Base-by-base conservation (phyloP, 92 coral and sea anemone genomes). In the Paramuricea clavata region DNA sequence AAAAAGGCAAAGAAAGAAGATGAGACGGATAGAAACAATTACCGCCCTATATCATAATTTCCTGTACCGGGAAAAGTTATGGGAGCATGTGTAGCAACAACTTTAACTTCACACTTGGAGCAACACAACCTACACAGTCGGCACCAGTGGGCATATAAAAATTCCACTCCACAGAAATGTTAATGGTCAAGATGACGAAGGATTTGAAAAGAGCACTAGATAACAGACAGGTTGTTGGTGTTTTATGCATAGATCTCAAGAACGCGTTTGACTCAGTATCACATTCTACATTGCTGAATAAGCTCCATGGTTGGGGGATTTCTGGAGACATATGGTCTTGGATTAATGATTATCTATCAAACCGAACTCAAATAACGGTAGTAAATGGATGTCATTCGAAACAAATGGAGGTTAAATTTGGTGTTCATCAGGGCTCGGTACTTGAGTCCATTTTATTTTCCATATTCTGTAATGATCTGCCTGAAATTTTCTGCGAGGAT, bases 291-390 rank as follows among this genome's bases (percentile, higher is more conserved):
- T 16, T 87, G 35, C 78, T 89, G 57, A 76, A 69, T 44, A 73
- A 90, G 59, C 83, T 86, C 30, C 87, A 90, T 41, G 64, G 87
- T n/a, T n/a, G n/a, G n/a, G 91, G 88, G 49, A 59, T 90, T 34
- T 73, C 85, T 60, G 86, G 91, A 39, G 68, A 86, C 57, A 33
- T 90, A 22, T 86, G 90, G 86, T 72, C 65, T 12, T 87, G 93
- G 91, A 74, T 89, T 35, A 49, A 59, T 61, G 73, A 89, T 69
- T 84, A 89, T 68, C 76, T 89, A 49, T 49, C 88, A 25, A 76
- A 76, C 65, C 68, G 85, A 25, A 36, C 69, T 8, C 88, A 88
- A 64, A 36, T 31, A 16, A 49, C 74, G n/a, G 42, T 35, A n/a
- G 41, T 82, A 19, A 76, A 76, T 36, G 72, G 74, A 1, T 33